These are phyloP conservation scores for Pterocles orientalis DNA, from an alignment of 2,113 vertebrate species.

Conservation along the genomic window DNA sequence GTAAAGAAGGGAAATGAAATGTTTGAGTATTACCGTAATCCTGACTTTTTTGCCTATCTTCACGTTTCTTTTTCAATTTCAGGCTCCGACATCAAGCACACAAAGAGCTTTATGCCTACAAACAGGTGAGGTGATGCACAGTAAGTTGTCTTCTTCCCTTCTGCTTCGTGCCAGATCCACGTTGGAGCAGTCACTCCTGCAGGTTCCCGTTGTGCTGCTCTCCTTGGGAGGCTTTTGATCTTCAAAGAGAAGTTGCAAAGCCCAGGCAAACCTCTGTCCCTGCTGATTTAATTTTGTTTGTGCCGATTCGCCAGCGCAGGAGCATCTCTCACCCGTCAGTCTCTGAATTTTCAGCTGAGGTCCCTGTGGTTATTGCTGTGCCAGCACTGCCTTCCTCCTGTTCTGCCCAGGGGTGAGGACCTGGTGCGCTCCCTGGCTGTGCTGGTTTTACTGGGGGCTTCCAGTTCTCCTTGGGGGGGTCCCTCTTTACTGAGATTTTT, in stretches of 20 bases:
- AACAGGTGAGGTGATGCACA: constrained; percentile 84
- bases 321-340: neutral
- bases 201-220: neutral
- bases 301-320: neutral
- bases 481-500: neutral
- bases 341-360: rapidly evolving
- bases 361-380: neutral
- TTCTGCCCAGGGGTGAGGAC: neutral
- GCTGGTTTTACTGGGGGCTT: neutral
- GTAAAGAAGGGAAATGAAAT: neutral
- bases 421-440: neutral
- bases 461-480: neutral
- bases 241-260: neutral
- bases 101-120: constrained; percentile 98
- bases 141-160: neutral
- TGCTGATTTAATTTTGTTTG: neutral
- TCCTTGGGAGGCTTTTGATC: neutral
- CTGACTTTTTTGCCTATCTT: neutral
- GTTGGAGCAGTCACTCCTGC: neutral
- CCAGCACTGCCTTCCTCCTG: neutral
- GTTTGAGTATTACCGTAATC: neutral
- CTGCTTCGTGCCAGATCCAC: neutral
- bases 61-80: constrained; percentile 26
- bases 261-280: neutral
- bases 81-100: constrained; percentile 98